Evolutionary conservation across 2,113 vertebrate genomes (phyloP).

Genomic region (Rhinoderma darwinii): DNA sequence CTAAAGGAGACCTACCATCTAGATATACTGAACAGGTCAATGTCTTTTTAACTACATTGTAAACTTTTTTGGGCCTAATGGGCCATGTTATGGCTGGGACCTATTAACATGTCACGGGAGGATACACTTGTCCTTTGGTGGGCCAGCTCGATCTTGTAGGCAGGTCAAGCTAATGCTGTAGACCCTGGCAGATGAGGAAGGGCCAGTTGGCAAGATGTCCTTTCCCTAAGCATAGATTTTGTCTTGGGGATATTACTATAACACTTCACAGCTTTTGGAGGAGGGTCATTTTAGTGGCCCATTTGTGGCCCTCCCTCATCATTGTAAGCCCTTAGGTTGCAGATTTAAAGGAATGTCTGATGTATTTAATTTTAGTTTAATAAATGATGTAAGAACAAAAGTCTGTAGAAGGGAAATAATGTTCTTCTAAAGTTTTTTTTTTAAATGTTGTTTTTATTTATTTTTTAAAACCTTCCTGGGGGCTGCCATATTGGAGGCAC

Average conservation of each 20-base stretch:
- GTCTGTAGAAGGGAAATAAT: too few relatives aligned
- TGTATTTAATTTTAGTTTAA: too few relatives aligned
- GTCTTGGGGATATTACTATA: neutral
- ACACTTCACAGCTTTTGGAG: neutral
- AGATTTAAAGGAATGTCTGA: too few relatives aligned
- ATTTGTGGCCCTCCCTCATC: neutral
- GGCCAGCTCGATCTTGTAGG: neutral
- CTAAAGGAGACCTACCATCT: too few relatives aligned
- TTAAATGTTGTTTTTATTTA: too few relatives aligned
- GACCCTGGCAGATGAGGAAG: neutral
- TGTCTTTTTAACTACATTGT: too few relatives aligned
- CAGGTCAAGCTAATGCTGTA: neutral
- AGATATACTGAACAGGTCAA: too few relatives aligned
- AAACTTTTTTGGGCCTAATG: neutral
- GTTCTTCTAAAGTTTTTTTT: too few relatives aligned
- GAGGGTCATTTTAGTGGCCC: neutral
- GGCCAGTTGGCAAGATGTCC: neutral
- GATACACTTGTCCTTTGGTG: neutral
- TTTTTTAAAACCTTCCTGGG: too few relatives aligned
- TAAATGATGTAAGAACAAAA: too few relatives aligned
- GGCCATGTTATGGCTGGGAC: neutral
- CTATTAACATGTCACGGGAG: neutral
- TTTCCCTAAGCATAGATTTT: neutral
- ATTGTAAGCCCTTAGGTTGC: too few relatives aligned
- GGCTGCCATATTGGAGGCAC: too few relatives aligned